phyloP scores from a whole-genome alignment of 2,113 vertebrate genomes.

The Elachura formosa region DNA sequence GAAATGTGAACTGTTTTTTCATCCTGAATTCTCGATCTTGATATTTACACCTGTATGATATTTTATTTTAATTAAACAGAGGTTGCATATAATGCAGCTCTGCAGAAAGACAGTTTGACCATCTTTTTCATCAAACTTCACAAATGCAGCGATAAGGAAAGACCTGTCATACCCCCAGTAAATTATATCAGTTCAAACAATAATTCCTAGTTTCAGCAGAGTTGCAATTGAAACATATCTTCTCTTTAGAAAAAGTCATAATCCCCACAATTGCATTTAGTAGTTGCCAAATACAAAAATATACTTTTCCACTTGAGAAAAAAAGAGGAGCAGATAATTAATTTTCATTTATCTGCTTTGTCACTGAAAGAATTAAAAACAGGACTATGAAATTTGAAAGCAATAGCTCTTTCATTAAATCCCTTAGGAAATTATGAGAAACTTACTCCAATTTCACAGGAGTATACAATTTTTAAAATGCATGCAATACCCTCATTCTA shows the following conservation, averaged over 20 bases:
- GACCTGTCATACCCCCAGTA: background rate
- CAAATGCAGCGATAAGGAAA: background rate
- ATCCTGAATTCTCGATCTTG: background rate
- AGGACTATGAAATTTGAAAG: background rate
- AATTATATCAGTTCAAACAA: background rate
- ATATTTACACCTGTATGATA: background rate
- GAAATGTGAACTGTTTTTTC: background rate
- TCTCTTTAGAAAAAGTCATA: background rate
- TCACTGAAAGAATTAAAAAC: background rate
- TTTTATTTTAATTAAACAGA: background rate
- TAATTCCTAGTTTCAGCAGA: background rate
- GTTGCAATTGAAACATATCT: background rate
- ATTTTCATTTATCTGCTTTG: background rate
- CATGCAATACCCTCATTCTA: background rate
- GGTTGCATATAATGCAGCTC: background rate
- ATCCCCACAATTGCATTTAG: background rate
- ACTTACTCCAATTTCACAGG: background rate
- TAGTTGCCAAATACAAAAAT: background rate
- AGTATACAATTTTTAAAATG: background rate
- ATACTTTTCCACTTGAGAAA: background rate
- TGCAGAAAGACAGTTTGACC: background rate
- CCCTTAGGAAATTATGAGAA: background rate
- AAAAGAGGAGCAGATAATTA: background rate
- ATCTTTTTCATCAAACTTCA: background rate
- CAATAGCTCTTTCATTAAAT: background rate